Evolutionary conservation across 2,888 invertebrate species (phyloP), one percentile per base, ranked within the genome.

Genomic region (Drosophila anomalata): DNA sequence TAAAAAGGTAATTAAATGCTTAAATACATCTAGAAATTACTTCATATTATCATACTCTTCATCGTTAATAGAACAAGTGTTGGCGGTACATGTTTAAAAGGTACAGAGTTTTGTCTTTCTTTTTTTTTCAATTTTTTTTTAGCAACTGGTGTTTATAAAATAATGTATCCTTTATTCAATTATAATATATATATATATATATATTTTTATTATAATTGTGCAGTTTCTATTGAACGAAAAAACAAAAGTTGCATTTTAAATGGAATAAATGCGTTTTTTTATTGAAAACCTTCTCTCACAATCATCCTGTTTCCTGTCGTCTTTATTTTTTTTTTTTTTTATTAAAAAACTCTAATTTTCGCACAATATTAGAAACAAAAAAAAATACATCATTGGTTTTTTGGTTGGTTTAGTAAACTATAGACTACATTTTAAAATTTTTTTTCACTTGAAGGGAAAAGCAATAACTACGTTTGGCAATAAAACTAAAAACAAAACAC

Each of bases 251-350:
- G 89, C 88, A 88, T 89, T 88, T 84, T 66, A 85, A 88, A 83
- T 83, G 88, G 81, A 80, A 76, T 71, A 85, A 88, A 89, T 89
- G 89, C 88, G 51, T 89, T 87, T 80, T 78, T 72, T 51, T 65
- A 75, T 72, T 33, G 79, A 79, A 87, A 81, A 73, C 73, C 78
- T 76, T 61, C 26, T 63, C 22, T 51, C 51, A 44, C 20, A 36
- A 14, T 31, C 22, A 20, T 53, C 42, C 51, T 52, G 55, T 47
- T 29, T 44, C 33, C n/a, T 11, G 41, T 53, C 17, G 5, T 41
- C 50, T 46, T 59, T 39, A 46, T 41, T 53, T 51, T 42, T 61
- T 68, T 22, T 68, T 22, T 20, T 63, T 53, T 33, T 17, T 17
- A 51, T 29, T 29, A 9, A 29, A 29, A 9, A n/a, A 46, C 42